Conservation (phyloP, 92 coral and sea anemone genomes). For the Umimayanthus chanpuru region DNA sequence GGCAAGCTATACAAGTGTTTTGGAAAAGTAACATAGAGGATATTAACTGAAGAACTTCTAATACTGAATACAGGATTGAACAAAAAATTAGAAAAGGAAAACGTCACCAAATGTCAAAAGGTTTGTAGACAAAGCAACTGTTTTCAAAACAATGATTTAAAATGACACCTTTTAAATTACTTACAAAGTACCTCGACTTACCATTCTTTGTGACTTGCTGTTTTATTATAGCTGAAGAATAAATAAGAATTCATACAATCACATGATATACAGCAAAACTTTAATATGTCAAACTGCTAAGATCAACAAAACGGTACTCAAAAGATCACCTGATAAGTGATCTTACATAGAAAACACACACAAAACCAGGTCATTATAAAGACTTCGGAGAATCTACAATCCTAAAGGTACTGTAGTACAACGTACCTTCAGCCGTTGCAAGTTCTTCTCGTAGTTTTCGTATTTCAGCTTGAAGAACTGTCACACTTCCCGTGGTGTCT, state of each 20-base stretch:
- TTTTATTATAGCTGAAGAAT: slow-evolving; percentile 65
- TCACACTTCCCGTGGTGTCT: slow-evolving; percentile 91
- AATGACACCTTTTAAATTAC: neutral
- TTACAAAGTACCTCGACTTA: neutral
- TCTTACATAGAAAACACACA: neutral
- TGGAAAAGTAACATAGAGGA: too few relatives aligned
- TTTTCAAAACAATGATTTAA: too few relatives aligned
- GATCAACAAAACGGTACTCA: neutral
- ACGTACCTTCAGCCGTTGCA: slow-evolving; percentile 82
- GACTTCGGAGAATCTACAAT: neutral
- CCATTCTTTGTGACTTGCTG: slow-evolving; percentile 80
- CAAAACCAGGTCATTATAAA: neutral
- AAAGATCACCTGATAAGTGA: too few relatives aligned
- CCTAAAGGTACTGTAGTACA: too few relatives aligned
- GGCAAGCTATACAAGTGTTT: too few relatives aligned
- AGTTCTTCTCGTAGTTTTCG: slow-evolving; percentile 77
- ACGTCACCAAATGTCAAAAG: too few relatives aligned
- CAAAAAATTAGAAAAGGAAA: too few relatives aligned
- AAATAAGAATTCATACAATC: neutral
- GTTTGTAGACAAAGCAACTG: too few relatives aligned
- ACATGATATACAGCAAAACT: too few relatives aligned
- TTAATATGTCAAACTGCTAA: neutral
- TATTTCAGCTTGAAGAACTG: slow-evolving; percentile 94
- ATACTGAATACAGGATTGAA: too few relatives aligned
- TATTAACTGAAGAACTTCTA: too few relatives aligned